Evolutionary conservation across 2,888 invertebrate species (phyloP).

Genomic region (Torymus aiolomorphi): DNA sequence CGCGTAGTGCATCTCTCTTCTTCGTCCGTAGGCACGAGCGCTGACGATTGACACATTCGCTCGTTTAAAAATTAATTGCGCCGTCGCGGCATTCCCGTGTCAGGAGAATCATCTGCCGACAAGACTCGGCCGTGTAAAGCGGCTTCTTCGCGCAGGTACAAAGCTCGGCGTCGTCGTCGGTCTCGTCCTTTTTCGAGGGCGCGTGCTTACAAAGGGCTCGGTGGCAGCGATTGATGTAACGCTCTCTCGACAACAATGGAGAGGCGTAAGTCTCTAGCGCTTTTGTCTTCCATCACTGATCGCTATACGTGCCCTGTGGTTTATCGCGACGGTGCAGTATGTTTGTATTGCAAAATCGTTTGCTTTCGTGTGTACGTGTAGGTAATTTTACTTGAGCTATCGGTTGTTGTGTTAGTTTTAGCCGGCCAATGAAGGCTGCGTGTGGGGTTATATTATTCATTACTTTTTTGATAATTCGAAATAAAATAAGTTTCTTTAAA

Average conservation of each 20-base stretch:
- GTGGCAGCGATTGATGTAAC: conserved; percentile 18
- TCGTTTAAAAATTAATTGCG: conserved; percentile 36
- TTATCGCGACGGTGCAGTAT: no score
- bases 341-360: no score
- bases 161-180: conserved; percentile 6
- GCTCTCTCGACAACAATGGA: conserved; percentile 1
- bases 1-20: neutral
- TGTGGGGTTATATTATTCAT: no score
- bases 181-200: no score
- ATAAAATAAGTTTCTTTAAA: no score
- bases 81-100: conserved; percentile 21
- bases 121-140: neutral
- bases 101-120: conserved; percentile 17
- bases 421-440: no score
- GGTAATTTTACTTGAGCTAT: no score
- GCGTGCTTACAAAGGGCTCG: conserved; percentile 12
- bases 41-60: conserved; percentile 34
- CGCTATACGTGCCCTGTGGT: no score
- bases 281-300: conserved; percentile 4
- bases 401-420: no score
- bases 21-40: neutral
- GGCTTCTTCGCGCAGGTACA: conserved; percentile 2
- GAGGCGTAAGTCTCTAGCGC: neutral
- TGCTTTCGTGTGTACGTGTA: no score
- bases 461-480: no score